Evolutionary conservation across 2,888 invertebrate species (phyloP).

Genomic region (Monochamus alternatus): DNA sequence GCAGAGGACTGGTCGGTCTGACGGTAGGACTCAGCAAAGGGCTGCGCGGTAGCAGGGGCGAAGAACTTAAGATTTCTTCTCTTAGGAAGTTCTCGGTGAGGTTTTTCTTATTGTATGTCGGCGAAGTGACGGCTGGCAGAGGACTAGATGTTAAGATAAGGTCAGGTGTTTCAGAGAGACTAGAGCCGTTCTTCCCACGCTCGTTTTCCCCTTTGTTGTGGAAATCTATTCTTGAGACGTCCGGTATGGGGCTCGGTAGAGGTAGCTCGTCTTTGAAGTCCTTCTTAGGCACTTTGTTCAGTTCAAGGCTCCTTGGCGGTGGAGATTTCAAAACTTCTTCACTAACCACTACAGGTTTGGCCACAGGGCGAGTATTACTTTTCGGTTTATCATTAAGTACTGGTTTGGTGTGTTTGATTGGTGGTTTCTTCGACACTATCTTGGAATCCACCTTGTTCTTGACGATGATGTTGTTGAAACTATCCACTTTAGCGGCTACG

Average conservation of each 20-base stretch:
- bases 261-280: slow-evolving; percentile 46
- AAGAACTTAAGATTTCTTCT: slow-evolving; percentile 50
- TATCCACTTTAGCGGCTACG: slow-evolving; percentile 78
- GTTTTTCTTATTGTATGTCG: slow-evolving; percentile 51
- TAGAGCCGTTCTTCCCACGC: slow-evolving; percentile 51
- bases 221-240: slow-evolving; percentile 64
- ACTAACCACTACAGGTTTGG: slow-evolving; percentile 52
- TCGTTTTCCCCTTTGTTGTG: slow-evolving; percentile 49
- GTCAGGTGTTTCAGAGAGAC: slow-evolving; percentile 71
- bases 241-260: slow-evolving; percentile 67
- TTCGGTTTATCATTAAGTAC: slow-evolving; percentile 65
- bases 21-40: slow-evolving; percentile 38
- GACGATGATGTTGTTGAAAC: slow-evolving; percentile 77
- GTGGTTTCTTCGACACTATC: slow-evolving; percentile 65
- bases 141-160: slow-evolving; percentile 70
- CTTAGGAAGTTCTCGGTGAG: slow-evolving; percentile 56
- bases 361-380: slow-evolving; percentile 44
- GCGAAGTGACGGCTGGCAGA: slow-evolving; percentile 52
- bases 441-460: slow-evolving; percentile 69
- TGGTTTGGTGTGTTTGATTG: slow-evolving; percentile 71
- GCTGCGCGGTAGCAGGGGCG: slow-evolving; percentile 30
- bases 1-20: slow-evolving; percentile 38
- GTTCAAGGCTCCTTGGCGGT: slow-evolving; percentile 41
- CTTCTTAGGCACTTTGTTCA: slow-evolving; percentile 49
- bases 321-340: slow-evolving; percentile 46